phyloP scores from a whole-genome alignment of 1,140 invertebrate genomes.

The Bombus waltoni region DNA sequence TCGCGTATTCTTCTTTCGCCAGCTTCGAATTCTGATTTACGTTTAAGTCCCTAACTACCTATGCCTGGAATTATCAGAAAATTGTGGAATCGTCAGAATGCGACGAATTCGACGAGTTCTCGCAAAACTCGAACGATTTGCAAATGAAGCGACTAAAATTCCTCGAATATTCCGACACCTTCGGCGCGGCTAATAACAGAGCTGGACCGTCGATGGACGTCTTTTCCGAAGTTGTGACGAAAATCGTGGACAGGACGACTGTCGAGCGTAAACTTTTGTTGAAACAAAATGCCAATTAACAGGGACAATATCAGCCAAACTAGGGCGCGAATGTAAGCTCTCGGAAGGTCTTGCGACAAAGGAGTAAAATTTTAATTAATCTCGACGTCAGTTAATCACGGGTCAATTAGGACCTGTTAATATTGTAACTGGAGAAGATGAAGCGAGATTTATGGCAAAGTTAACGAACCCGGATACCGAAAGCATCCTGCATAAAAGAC shows the following conservation, averaged over 20 bases:
- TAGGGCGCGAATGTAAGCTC: not conserved
- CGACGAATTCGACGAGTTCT: not conserved
- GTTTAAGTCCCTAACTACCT: not conserved
- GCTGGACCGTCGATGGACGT: not conserved
- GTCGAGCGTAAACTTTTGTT: not conserved
- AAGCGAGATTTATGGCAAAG: constrained; percentile 28
- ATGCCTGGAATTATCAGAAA: not conserved
- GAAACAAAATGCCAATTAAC: constrained; percentile 1
- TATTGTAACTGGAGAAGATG: constrained; percentile 25
- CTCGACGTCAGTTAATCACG: constrained; percentile 9
- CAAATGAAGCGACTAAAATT: not conserved
- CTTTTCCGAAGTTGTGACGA: not conserved
- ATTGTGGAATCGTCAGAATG: not conserved
- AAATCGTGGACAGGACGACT: not conserved
- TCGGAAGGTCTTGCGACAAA: constrained; percentile 10
- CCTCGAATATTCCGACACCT: not conserved
- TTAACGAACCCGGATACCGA: not conserved
- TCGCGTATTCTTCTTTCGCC: not conserved
- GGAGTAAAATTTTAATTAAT: constrained; percentile 39
- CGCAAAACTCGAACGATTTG: not conserved
- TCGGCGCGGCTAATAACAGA: not conserved
- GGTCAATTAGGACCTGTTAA: constrained; percentile 10
- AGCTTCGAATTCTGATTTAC: not conserved
- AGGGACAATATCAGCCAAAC: not conserved
- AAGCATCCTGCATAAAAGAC: not conserved